Base-by-base conservation (phyloP, 2,888 invertebrate species). In the Drosophila nigricruria region DNA sequence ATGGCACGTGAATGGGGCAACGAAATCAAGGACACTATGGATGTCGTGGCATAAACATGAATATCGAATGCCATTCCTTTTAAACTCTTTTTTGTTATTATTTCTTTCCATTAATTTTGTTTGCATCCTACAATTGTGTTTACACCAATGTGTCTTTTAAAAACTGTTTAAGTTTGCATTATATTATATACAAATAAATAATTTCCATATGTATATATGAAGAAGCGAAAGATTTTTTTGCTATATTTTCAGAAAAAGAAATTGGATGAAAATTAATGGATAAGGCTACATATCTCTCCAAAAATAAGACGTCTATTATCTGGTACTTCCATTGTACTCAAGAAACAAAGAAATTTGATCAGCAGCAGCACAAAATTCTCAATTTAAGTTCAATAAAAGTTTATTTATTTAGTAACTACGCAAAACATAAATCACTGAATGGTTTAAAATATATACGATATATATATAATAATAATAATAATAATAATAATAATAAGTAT, bases 1-100 rank as follows among this genome's bases (percentile, higher is more conserved):
- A 82, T 92, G 73, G 92, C 92, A 49, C 82, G 88, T 20, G 91
- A 92, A 79, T 92, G 92, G 92, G 92, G 92, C 12, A 90, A 91
- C 74, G 79, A 80, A 50, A 92, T 92, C 36, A 68, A 82, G 45
- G 84, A 91, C 32, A 72, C 73, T 3, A 88, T 91, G 69, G 79
- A 90, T 36, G 81, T 91, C 25, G 70, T 56, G 20, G 70, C 72
- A 59, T 70, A 69, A 65, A 34, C 25, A 16, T 42, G 34, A 32
- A 23, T 20, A 32, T n/a, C 50, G 32, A 34, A 32, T 58, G 18
- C 58, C 75, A 49, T 73, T 70, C 53, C 62, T 45, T 64, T 23
- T 12, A 38, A 75, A 61, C 43, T 47, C 43, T 47, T 83, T 81
- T 58, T 87, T 87, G 81, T 87, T 82, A 70, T 38, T 70, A 38